A percentile compares a stretch with the other conserved stretches of the same genome.
phyloP scores from a whole-genome alignment of 2,113 vertebrate genomes.

The Tetraodon nigroviridis region DNA sequence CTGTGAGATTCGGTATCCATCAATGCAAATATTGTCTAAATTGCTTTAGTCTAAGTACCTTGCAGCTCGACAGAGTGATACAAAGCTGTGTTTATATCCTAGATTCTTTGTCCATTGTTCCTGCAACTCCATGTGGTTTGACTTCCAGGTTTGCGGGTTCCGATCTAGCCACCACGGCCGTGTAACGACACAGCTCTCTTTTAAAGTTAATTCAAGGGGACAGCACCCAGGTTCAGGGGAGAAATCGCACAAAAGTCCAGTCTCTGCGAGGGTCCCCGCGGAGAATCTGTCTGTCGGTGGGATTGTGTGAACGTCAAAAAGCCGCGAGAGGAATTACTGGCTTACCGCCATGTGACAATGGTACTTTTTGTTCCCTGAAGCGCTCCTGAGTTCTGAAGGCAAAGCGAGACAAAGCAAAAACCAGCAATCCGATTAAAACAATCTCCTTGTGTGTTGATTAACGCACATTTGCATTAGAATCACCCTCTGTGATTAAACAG shows the following conservation, averaged over 20 bases:
- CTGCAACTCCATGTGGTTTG: no score
- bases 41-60: background rate
- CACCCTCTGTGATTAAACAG: conserved; percentile 62
- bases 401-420: conserved; percentile 62
- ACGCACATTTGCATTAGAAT: conserved; percentile 76
- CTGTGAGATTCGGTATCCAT: no score
- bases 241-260: conserved; percentile 53
- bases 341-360: conserved; percentile 66
- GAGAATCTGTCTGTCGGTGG: conserved; percentile 57
- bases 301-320: conserved; percentile 69
- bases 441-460: conserved; percentile 71
- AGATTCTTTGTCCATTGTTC: no score
- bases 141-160: no score
- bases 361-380: conserved; percentile 59
- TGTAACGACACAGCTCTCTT: conserved; percentile 35
- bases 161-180: conserved; percentile 9
- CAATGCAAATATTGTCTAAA: background rate
- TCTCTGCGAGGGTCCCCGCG: conserved; percentile 46
- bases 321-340: conserved; percentile 63
- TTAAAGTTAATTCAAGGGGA: conserved; percentile 66
- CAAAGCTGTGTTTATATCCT: no score
- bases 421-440: conserved; percentile 76
- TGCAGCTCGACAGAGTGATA: background rate
- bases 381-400: conserved; percentile 64
- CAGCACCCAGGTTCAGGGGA: conserved; percentile 59